Evolutionary conservation across 2,797 vertebrate species (phyloP), one percentile per base, ranked within the genome.

Genomic region (Melanitta fusca): DNA sequence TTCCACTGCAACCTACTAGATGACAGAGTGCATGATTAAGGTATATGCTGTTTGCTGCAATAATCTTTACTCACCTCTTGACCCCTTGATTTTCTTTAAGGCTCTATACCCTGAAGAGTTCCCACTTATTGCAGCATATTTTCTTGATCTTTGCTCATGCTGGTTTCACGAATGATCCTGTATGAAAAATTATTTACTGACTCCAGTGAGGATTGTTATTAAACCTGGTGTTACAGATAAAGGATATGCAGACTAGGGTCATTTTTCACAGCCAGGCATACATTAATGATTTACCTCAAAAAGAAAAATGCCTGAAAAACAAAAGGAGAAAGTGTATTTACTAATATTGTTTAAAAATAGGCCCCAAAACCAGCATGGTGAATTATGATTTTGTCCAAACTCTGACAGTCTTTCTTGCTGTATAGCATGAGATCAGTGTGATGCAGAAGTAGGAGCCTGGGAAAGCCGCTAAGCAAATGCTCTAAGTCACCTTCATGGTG

Each of bases 11-110:
- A 61, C 30, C 38, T 49, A 30, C 24, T n/a, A 45, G 45, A 24
- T 54, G 39, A 64, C 64, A 74, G 79, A 70, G 54, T 32, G 19
- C 54, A 36, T 1, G 1, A 79, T 39, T 80, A 65, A 57, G 18
- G 43, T 38, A 20, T 12, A 8, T n/a, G 34, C 19, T 25, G 38
- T 28, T 73, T 88, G 65, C 57, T 86, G 70, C 49, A 70, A 1
- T 57, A 56, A 68, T 19, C 11, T 10, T 7, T 21, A 14, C 65
- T 72, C 10, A 49, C 66, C 65, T 64, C 66, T 60, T 72, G 51
- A 21, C 56, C 34, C 30, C 25, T 85, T 80, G n/a, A 54, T 88
- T 85, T 80, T 75, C 83, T 66, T 80, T 58, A 72, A 32, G 54
- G 27, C 62, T 80, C 54, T 84, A 24, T 62, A 36, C 34, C 15